Conservation (phyloP, 1,140 invertebrate species). For the Drosophila dunni region DNA sequence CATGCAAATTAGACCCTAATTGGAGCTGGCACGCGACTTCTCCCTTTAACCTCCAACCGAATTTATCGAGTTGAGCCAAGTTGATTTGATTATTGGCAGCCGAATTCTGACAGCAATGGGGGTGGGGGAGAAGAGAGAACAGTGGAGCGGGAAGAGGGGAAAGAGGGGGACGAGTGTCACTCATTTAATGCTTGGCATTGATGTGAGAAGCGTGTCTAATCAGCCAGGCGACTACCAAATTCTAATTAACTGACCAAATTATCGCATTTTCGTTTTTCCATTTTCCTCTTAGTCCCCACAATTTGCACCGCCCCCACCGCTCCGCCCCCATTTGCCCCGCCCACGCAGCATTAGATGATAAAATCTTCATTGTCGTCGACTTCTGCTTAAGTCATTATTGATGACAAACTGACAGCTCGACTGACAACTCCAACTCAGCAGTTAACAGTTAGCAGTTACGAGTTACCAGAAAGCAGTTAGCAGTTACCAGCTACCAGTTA, state of each 20-base stretch:
- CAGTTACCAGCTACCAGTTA: neutral
- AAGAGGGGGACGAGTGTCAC: neutral
- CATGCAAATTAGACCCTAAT: constrained; percentile 77
- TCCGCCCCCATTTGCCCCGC: too few relatives aligned
- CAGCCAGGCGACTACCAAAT: constrained; percentile 8
- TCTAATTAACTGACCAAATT: constrained; percentile 41
- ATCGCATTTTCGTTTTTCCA: constrained; percentile 7
- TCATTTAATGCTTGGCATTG: constrained; percentile 5
- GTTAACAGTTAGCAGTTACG: too few relatives aligned
- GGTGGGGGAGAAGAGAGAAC: too few relatives aligned
- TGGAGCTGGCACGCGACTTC: constrained; percentile 47
- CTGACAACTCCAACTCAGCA: neutral
- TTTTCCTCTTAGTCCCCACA: too few relatives aligned
- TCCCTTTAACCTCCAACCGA: neutral
- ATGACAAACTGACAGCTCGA: constrained; percentile 27
- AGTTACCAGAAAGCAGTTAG: too few relatives aligned
- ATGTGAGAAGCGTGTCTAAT: constrained; percentile 41
- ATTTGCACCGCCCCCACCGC: too few relatives aligned
- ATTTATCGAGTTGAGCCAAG: constrained; percentile 19
- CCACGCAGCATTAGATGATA: neutral
- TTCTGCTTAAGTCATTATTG: constrained; percentile 22
- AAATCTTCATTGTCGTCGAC: neutral
- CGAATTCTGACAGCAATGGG: neutral
- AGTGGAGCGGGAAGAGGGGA: neutral
- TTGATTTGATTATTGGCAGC: constrained; percentile 72